Evolutionary conservation across 2,113 vertebrate genomes (phyloP), one percentile per base, ranked within the genome.

Genomic region (Tor tambroides): DNA sequence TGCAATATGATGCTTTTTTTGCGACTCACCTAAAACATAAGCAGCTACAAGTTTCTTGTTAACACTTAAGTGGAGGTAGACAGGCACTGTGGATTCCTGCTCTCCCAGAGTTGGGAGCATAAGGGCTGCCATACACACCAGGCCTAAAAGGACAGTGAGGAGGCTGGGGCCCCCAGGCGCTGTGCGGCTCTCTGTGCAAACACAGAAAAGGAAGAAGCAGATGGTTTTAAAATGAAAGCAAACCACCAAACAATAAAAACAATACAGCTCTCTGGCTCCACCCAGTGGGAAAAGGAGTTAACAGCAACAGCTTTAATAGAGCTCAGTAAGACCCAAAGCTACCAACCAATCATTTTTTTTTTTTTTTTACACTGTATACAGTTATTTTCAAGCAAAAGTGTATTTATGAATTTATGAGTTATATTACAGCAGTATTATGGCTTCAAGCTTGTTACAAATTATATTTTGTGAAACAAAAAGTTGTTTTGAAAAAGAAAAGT

Each of bases 41-140:
- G 98, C 98, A 96, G 98, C 98, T 92, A 99, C 98, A 93, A 99
- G 95, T 95, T 99, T 99, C 91, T 99, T 98, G 96, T 99, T 99
- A 96, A 99, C 97, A 96, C 98, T 99, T 97, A 99, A 97, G 93
- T 99, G 98, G 97, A 99, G 98, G 97, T 98, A 99, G 97, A 99
- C 96, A 96, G 98, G 98, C 96, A 99, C 97, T 91, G 97, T 94
- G 90, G 98, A 98, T 94, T 97, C 98, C 93, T 96, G 93, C 94
- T 99, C 98, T 91, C 98, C 98, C 93, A 98, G 91, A 0, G 98
- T 99, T 19, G 98, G 98, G 91, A 99, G 97, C 97, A 99, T 98
- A 86, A 99, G 96, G 91, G 97, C 98, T 35, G 94, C 96, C 84
- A 99, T 95, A 93, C 98, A 99, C 91, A 98, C 94, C 86, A 98